phyloP scores from a whole-genome alignment of 2,113 vertebrate species.

The Zingel zingel region DNA sequence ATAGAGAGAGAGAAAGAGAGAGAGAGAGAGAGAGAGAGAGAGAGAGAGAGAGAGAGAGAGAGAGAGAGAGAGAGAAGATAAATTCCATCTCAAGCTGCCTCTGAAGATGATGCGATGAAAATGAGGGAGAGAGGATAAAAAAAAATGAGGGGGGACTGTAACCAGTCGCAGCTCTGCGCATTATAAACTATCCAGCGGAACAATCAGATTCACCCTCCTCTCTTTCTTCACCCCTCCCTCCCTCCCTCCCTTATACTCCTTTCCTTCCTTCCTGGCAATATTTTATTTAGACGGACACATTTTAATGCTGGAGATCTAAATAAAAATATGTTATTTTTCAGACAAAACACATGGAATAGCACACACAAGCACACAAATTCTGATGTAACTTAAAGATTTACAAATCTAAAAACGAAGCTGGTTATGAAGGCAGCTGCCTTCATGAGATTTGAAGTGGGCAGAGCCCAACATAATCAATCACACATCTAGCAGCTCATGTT shows the following conservation, averaged over 20 bases:
- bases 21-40: slow-evolving; percentile 29
- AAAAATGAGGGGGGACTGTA: slow-evolving; percentile 64
- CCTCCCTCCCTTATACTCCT: slow-evolving; percentile 25
- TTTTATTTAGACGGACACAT: slow-evolving; percentile 58
- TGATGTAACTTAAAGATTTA: slow-evolving; percentile 22
- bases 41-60: no score
- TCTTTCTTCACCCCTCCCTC: slow-evolving; percentile 39
- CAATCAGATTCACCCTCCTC: slow-evolving; percentile 77
- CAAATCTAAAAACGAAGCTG: slow-evolving; percentile 16
- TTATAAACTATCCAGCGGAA: slow-evolving; percentile 79
- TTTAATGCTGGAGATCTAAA: slow-evolving; percentile 25
- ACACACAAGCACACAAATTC: slow-evolving; percentile 12
- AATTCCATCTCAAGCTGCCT: slow-evolving; percentile 80
- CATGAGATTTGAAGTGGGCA: slow-evolving; percentile 35
- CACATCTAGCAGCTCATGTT: slow-evolving; percentile 34
- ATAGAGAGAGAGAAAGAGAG: no score
- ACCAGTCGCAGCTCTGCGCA: slow-evolving; percentile 73
- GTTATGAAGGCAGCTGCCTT: slow-evolving; percentile 42
- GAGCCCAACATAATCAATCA: slow-evolving; percentile 62
- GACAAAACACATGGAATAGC: slow-evolving; percentile 1
- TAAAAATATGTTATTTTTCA: background rate
- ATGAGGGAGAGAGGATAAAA: slow-evolving; percentile 75
- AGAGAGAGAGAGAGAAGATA: slow-evolving; percentile 62
- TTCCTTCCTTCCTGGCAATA: slow-evolving; percentile 41
- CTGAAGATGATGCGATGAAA: slow-evolving; percentile 82